These are phyloP conservation scores for Perccottus glenii DNA, from an alignment of 2,113 vertebrate genomes.

Conservation along the genomic window DNA sequence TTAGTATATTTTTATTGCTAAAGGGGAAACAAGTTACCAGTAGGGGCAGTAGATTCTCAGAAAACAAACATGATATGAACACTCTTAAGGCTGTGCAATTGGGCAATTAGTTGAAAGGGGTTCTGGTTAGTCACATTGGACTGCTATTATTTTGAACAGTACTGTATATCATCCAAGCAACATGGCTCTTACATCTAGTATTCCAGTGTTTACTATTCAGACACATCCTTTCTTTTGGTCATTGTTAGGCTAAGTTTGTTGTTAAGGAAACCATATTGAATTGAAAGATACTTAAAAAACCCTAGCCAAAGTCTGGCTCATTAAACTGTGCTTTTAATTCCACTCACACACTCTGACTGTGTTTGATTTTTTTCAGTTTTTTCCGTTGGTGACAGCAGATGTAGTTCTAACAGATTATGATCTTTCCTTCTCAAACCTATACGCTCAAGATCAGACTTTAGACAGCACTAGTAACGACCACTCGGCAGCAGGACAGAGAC, in stretches of 20 bases:
- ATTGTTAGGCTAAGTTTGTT: neutral
- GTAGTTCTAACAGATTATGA: neutral
- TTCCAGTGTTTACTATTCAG: no score
- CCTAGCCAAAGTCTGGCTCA: constrained; percentile 23
- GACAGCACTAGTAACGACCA: neutral
- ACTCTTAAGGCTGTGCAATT: no score
- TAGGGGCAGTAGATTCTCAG: no score
- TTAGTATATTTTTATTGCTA: no score
- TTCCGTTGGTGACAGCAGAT: constrained; percentile 2
- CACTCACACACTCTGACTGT: constrained; percentile 30
- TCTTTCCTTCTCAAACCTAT: neutral
- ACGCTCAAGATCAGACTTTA: neutral
- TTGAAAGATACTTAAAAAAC: neutral
- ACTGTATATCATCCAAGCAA: no score
- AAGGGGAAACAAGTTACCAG: no score
- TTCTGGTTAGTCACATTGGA: no score
- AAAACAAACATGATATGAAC: no score
- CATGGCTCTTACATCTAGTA: no score
- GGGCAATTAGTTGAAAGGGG: no score
- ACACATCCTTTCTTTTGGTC: neutral
- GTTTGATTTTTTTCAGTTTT: constrained; percentile 20
- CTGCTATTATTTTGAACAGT: no score
- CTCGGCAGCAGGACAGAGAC: neutral
- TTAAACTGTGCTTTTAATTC: constrained; percentile 38
- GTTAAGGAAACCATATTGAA: neutral